phyloP scores from a whole-genome alignment of 2,888 invertebrate genomes.

The Paralinhomoeus sp. region DNA sequence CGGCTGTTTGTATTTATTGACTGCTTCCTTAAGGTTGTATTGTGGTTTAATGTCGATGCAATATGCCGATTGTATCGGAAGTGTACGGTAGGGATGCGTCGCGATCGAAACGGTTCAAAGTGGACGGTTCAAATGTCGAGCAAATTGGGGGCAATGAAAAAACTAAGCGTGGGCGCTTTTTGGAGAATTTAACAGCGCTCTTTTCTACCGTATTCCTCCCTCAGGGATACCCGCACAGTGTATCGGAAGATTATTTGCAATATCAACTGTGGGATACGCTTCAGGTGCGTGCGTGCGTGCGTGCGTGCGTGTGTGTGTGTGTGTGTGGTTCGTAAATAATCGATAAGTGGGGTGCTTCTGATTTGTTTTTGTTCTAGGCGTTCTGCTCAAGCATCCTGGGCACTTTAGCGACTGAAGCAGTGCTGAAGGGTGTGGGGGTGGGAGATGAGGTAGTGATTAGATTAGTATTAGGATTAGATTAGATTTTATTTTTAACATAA shows the following conservation, averaged over 20 bases:
- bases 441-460: slow-evolving; percentile 54
- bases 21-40: no score
- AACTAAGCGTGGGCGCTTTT: no score
- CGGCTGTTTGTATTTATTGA: no score
- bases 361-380: slow-evolving; percentile 31
- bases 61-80: no score
- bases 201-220: slow-evolving; percentile 64
- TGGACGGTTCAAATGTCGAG: no score
- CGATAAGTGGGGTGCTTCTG: slow-evolving; percentile 4
- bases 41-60: no score
- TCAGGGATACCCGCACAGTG: slow-evolving; percentile 67
- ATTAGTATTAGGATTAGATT: no score
- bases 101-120: no score
- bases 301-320: slow-evolving; percentile 15
- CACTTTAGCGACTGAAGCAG: slow-evolving; percentile 71
- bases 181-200: no score
- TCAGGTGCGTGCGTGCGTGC: slow-evolving; percentile 39
- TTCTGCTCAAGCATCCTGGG: slow-evolving; percentile 44
- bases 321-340: neutral
- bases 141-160: no score
- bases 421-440: slow-evolving; percentile 73
- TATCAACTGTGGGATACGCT: slow-evolving; percentile 74
- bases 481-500: no score
- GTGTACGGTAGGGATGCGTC: no score
- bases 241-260: slow-evolving; percentile 59